Conservation (phyloP, 2,113 vertebrate genomes). For the Aegithalos caudatus region DNA sequence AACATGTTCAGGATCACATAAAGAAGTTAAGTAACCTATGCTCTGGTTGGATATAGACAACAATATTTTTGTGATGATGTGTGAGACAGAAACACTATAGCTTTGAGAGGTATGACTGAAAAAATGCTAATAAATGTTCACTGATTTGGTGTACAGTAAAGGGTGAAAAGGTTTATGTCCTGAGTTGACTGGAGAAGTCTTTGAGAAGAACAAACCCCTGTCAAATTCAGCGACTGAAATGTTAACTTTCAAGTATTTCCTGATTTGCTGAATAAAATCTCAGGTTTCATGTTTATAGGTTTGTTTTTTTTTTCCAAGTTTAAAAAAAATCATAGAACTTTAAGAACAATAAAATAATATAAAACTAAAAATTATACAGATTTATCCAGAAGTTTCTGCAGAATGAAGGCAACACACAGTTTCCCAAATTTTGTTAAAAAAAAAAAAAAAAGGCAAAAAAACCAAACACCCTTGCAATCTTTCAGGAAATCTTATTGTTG, state of each 20-base stretch:
- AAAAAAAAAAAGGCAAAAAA: background rate
- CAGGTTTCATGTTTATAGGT: background rate
- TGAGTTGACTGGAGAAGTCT: background rate
- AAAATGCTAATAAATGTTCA: background rate
- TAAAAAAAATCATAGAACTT: background rate
- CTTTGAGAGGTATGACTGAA: background rate
- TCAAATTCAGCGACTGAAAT: background rate
- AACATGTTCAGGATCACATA: background rate
- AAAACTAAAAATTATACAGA: background rate
- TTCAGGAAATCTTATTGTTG: background rate
- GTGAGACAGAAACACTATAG: background rate
- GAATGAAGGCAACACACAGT: background rate
- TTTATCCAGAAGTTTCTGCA: background rate
- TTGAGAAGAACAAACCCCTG: background rate
- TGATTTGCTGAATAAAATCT: background rate
- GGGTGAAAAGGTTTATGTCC: background rate
- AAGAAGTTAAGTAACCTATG: background rate
- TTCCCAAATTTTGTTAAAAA: background rate
- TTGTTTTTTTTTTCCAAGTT: rapidly evolving
- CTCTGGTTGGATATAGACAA: background rate
- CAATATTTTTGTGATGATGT: background rate
- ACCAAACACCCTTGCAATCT: background rate
- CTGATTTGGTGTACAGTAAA: background rate
- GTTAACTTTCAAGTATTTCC: background rate
- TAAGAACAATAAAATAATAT: background rate